Conservation (phyloP, 1,140 invertebrate genomes). For the Leguminivora glycinivorella region DNA sequence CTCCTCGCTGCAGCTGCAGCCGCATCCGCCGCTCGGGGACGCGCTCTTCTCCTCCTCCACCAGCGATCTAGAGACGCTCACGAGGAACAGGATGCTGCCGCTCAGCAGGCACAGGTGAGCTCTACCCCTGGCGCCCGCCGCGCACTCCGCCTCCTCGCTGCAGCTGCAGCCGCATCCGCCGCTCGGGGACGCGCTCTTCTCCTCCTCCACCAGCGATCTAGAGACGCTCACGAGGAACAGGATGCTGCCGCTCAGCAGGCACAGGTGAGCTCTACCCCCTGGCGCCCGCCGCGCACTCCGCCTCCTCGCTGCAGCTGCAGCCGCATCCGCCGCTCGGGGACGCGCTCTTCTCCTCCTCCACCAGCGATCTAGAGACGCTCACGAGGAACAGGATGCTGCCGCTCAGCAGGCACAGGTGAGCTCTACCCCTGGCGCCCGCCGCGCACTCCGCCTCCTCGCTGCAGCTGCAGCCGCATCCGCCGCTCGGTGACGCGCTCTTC, state of each 20-base stretch:
- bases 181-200: neutral
- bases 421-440: too few species aligned
- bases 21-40: neutral
- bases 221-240: neutral
- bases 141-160: constrained; percentile 26
- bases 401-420: constrained; percentile 17
- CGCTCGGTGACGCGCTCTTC: neutral
- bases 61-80: neutral
- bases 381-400: neutral
- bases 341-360: neutral
- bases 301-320: neutral
- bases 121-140: too few species aligned
- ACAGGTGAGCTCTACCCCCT: too few species aligned
- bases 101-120: constrained; percentile 20
- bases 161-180: neutral
- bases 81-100: neutral
- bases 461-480: neutral
- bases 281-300: constrained; percentile 31
- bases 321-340: neutral
- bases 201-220: constrained; percentile 4
- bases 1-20: neutral
- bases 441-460: constrained; percentile 26
- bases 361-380: neutral
- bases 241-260: constrained; percentile 7
- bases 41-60: neutral